Evolutionary conservation across 1,140 invertebrate genomes (phyloP).

Genomic region (Daktulosphaira vitifoliae): DNA sequence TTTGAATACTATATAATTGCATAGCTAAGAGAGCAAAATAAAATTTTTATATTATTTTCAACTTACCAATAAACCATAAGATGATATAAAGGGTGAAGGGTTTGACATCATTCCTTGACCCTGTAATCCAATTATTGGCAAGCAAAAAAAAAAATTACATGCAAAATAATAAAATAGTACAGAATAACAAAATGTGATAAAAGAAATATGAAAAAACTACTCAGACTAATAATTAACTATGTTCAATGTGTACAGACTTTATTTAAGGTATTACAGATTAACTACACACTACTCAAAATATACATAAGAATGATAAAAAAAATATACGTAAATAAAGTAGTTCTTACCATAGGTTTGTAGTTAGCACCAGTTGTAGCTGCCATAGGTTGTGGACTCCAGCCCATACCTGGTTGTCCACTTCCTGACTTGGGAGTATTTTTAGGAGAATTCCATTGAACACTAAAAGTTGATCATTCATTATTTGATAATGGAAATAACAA

Average conservation of each 20-base stretch:
- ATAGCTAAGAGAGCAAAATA: no score
- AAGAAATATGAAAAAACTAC: no score
- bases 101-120: constrained; percentile 33
- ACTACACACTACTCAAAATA: no score
- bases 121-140: constrained; percentile 27
- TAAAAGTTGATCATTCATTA: no score
- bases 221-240: no score
- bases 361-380: constrained; percentile 72
- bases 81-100: constrained; percentile 28
- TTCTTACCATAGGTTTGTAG: constrained; percentile 65
- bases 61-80: constrained; percentile 28
- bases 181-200: no score
- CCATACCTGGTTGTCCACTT: constrained; percentile 46
- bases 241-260: no score
- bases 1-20: no score
- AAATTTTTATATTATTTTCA: neutral
- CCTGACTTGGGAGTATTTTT: constrained; percentile 71
- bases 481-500: no score
- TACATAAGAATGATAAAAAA: no score
- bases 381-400: constrained; percentile 76
- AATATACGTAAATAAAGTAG: neutral
- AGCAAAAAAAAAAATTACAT: constrained; percentile 25
- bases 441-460: constrained; percentile 77
- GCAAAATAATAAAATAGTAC: constrained; percentile 10
- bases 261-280: no score